Conservation (phyloP, 2,888 invertebrate species). For the Panzeria rudis region DNA sequence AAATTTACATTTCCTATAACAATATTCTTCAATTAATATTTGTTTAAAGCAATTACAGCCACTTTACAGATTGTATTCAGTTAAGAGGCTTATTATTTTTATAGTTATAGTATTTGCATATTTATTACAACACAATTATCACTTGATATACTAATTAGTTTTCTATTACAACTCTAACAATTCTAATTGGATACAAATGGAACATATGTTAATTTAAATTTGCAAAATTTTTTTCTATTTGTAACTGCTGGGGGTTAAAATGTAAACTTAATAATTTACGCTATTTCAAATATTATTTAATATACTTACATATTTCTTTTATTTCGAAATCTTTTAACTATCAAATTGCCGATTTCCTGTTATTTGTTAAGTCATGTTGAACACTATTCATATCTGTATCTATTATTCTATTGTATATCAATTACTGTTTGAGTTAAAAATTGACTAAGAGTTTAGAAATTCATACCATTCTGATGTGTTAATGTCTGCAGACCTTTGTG, state of each 20-base stretch:
- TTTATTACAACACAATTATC: conserved; percentile 11
- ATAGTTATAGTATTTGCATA: conserved; percentile 25
- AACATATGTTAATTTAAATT: background rate
- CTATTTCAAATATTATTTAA: background rate
- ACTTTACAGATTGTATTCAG: conserved; percentile 3
- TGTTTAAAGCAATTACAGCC: conserved; percentile 12
- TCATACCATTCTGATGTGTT: conserved; percentile 7
- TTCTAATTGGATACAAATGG: conserved; percentile 1
- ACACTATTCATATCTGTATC: background rate
- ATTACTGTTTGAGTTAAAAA: conserved; percentile 11
- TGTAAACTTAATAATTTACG: background rate
- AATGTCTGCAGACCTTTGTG: background rate
- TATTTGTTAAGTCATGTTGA: conserved; percentile 21
- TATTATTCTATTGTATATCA: conserved; percentile 17
- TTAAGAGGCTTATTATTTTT: conserved; percentile 14
- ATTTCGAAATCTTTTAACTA: background rate
- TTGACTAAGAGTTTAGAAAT: background rate
- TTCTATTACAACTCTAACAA: conserved; percentile 10
- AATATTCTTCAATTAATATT: conserved; percentile 1
- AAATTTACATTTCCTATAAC: conserved; percentile 11
- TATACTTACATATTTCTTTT: background rate
- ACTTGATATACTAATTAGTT: background rate
- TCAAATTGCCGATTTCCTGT: conserved; percentile 51
- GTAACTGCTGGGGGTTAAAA: too few species aligned
- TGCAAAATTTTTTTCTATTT: too few species aligned